Percentiles rank a stretch among this genome's conserved stretches.
phyloP scores from a whole-genome alignment of 53 echinoderm and acorn worm species.

The Glandiceps talaboti region DNA sequence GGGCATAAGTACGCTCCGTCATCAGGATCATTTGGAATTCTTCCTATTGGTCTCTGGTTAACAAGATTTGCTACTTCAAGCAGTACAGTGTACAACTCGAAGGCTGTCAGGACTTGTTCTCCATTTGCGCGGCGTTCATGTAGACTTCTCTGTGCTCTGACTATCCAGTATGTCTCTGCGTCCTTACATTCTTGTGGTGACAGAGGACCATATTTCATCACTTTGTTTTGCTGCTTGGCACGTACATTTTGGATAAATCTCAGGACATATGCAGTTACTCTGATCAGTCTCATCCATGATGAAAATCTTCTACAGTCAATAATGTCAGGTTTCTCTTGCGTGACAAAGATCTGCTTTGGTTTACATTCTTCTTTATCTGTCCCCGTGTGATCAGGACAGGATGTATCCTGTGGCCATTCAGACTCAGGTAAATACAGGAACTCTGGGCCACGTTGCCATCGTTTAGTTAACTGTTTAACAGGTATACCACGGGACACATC shows the following conservation, averaged over 20 bases:
- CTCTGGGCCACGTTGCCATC: constrained; percentile 33
- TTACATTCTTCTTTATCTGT: constrained; percentile 12
- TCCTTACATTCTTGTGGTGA: constrained; percentile 17
- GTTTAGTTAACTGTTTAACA: constrained; percentile 5
- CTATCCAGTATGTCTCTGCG: constrained; percentile 24
- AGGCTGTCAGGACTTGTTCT: too few species aligned
- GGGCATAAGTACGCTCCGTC: too few species aligned
- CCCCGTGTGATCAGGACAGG: neutral
- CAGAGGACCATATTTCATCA: neutral
- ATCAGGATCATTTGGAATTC: too few species aligned
- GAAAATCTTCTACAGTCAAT: constrained; percentile 32
- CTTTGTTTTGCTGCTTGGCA: constrained; percentile 9
- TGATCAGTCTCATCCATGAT: constrained; percentile 30
- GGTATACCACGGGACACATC: constrained; percentile 34
- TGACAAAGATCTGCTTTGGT: constrained; percentile 5
- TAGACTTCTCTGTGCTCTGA: too few species aligned
- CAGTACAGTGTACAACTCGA: too few species aligned
- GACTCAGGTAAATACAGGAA: constrained; percentile 20
- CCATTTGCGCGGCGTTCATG: too few species aligned
- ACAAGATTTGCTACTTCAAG: too few species aligned
- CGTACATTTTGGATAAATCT: constrained; percentile 23
- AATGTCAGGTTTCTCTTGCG: neutral
- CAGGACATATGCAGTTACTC: too few species aligned
- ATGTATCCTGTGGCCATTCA: constrained; percentile 30
- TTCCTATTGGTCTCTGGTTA: too few species aligned